These are phyloP conservation scores for Anomalospiza imberbis DNA, from an alignment of 2,797 vertebrate species.

Conservation along the genomic window DNA sequence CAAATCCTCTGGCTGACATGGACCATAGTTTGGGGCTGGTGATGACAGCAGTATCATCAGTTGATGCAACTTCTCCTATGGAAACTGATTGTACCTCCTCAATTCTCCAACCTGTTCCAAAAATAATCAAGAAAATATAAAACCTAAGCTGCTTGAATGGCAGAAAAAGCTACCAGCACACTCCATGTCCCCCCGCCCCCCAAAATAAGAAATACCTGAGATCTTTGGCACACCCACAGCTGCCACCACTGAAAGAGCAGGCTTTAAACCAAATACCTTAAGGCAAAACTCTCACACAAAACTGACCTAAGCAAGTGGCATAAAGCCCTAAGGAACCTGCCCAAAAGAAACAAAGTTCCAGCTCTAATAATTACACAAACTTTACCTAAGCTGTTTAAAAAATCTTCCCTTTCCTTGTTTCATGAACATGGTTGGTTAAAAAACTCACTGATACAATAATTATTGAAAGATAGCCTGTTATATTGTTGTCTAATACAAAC, in stretches of 20 bases:
- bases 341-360: neutral
- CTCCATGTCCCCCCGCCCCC: fast-evolving
- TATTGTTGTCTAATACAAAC: neutral
- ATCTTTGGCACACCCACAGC: neutral
- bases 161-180: neutral
- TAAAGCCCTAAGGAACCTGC: neutral
- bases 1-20: neutral
- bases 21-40: neutral
- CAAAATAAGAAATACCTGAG: neutral
- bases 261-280: neutral
- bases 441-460: neutral
- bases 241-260: neutral
- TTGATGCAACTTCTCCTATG: neutral
- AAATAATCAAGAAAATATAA: neutral
- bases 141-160: neutral
- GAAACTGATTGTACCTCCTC: neutral
- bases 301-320: neutral
- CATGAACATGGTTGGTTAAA: neutral
- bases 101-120: neutral
- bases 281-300: neutral
- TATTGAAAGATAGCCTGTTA: neutral
- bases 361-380: neutral
- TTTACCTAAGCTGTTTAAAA: neutral
- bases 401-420: neutral
- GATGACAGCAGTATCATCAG: neutral